Evolutionary conservation across 2,113 vertebrate genomes (phyloP).

Genomic region (Cynoglossus semilaevis): DNA sequence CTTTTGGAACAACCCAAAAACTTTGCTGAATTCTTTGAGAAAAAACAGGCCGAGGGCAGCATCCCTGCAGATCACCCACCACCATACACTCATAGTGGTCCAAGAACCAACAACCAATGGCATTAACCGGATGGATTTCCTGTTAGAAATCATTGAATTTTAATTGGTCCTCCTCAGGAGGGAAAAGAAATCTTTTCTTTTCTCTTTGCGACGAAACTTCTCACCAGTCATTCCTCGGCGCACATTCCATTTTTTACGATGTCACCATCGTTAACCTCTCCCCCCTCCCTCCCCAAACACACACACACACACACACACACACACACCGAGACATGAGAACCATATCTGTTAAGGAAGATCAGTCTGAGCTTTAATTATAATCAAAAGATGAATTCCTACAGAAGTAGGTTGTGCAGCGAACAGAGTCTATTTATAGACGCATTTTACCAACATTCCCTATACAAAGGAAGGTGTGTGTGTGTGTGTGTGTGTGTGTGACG

Average conservation of each 20-base stretch:
- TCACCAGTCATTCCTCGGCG: not conserved
- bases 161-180: too few species aligned
- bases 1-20: too few species aligned
- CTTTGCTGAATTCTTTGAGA: too few species aligned
- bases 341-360: constrained; percentile 56
- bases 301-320: constrained; percentile 26
- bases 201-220: constrained; percentile 19
- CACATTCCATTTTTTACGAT: constrained; percentile 38
- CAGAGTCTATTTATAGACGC: constrained; percentile 80
- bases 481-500: constrained; percentile 52
- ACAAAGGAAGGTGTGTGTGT: constrained; percentile 44
- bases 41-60: too few species aligned
- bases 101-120: too few species aligned
- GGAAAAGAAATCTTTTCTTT: too few species aligned
- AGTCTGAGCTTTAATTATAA: constrained; percentile 80
- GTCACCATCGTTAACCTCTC: constrained; percentile 52
- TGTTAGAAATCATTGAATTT: too few species aligned
- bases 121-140: too few species aligned
- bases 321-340: constrained; percentile 5
- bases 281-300: constrained; percentile 8
- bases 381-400: constrained; percentile 80
- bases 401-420: constrained; percentile 80
- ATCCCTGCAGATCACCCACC: too few species aligned
- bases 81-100: too few species aligned
- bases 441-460: constrained; percentile 71